phyloP scores from a whole-genome alignment of 2,888 invertebrate species.

The Drosophila percnosoma region DNA sequence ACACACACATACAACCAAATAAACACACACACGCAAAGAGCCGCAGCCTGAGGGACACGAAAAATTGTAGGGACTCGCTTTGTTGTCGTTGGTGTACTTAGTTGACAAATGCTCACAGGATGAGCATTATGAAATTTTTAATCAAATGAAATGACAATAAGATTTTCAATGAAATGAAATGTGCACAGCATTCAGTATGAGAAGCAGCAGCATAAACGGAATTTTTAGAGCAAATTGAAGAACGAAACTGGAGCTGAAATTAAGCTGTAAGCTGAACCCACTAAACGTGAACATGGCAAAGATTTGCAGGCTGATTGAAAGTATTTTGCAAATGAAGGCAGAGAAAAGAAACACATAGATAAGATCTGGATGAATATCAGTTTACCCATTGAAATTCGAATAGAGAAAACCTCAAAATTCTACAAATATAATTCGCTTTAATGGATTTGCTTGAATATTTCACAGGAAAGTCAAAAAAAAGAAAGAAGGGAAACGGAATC shows the following conservation, averaged over 20 bases:
- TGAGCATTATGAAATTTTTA: slow-evolving; percentile 73
- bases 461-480: neutral
- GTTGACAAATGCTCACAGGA: slow-evolving; percentile 61
- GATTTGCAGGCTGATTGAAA: neutral
- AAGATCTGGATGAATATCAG: neutral
- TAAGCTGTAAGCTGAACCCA: neutral
- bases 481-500: neutral
- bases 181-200: slow-evolving; percentile 10
- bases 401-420: neutral
- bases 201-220: slow-evolving; percentile 3
- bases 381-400: neutral
- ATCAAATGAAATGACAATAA: slow-evolving; percentile 74
- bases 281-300: neutral
- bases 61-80: slow-evolving; percentile 26
- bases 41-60: slow-evolving; percentile 25
- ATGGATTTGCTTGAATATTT: neutral
- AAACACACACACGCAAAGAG: neutral
- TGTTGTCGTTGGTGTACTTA: slow-evolving; percentile 31
- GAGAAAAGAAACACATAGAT: neutral
- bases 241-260: neutral
- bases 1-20: slow-evolving; percentile 1
- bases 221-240: slow-evolving; percentile 6
- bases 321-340: neutral
- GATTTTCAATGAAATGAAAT: slow-evolving; percentile 61
- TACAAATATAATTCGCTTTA: neutral